Percentiles rank a stretch among this genome's conserved stretches.
Evolutionary conservation across 1,140 invertebrate species (phyloP).

Genomic region (Euwallacea fornicatus): DNA sequence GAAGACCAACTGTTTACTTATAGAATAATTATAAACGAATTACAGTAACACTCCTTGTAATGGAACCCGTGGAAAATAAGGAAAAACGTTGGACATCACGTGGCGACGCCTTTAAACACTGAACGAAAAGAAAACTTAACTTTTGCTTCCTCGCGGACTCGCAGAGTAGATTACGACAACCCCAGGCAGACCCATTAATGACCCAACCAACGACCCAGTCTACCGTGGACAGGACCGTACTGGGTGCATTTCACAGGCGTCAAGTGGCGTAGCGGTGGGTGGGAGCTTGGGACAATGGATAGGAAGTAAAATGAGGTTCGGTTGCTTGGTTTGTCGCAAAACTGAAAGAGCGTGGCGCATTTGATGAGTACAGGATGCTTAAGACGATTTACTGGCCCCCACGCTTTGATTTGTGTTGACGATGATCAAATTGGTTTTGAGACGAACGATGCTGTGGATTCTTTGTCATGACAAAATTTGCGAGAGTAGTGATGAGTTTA

Average conservation of each 20-base stretch:
- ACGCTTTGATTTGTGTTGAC: too few relatives aligned
- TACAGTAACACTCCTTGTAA: background rate
- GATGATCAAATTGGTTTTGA: too few relatives aligned
- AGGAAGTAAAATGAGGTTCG: too few relatives aligned
- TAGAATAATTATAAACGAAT: background rate
- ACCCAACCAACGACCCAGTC: slow-evolving; percentile 31
- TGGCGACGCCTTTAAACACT: slow-evolving; percentile 30
- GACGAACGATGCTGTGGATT: too few relatives aligned
- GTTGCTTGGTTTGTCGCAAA: too few relatives aligned
- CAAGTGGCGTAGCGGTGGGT: background rate
- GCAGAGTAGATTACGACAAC: background rate
- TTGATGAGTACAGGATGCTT: too few relatives aligned
- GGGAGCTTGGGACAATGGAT: too few relatives aligned
- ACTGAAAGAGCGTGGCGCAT: too few relatives aligned
- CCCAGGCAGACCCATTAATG: slow-evolving; percentile 15
- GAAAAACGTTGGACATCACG: slow-evolving; percentile 17
- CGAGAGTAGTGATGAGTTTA: too few relatives aligned
- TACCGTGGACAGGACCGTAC: slow-evolving; percentile 28
- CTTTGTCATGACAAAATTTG: too few relatives aligned
- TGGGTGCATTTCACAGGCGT: background rate
- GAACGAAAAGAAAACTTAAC: slow-evolving; percentile 14
- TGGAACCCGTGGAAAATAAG: slow-evolving; percentile 2
- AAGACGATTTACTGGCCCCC: too few relatives aligned
- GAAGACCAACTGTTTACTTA: slow-evolving; percentile 13
- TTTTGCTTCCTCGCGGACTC: background rate